Base-by-base conservation (phyloP, 2,113 vertebrate species). In the Cisticola juncidis region DNA sequence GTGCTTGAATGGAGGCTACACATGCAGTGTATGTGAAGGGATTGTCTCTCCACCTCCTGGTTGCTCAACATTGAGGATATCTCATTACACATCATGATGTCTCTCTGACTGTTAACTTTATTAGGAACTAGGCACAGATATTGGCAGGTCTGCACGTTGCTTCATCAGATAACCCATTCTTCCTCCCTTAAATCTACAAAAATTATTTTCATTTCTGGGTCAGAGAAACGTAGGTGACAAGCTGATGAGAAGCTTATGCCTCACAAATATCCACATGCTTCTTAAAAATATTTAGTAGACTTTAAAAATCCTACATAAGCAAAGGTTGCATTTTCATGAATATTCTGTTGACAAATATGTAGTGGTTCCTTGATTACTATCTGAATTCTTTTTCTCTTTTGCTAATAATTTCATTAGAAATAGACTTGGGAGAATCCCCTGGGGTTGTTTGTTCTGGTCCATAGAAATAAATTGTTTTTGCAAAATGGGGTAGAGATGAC, bases 21-120 rank as follows among this genome's bases (percentile, higher is more conserved):
- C 40, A 45, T 31, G 21, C 26, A 70, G 14, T 21, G 48, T 21
- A 7, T 0, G 0, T 47, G 40, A 88, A 66, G 10, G 2, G 8
- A n/a, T 70, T 61, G n/a, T 12, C 9, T 73, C 42, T 47, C 17
- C 23, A 69, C 21, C 1, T 11, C 9, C 9, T 60, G 28, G 5
- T 7, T 78, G 9, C 15, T 81, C 3, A 5, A 51, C 20, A 22
- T 25, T 44, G 28, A 62, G 48, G 24, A n/a, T 28, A 62, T 42
- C 13, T 7, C 28, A 35, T 40, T 64, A 15, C 14, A 40, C 40
- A 5, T 23, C 29, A 3, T 9, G 19, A 26, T 58, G 9, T 9
- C 25, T 83, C 31, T 40, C 26, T 57, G 54, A 22, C 17, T 3
- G 0, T 20, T 72, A 42, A 60, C 11, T 42, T 76, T 53, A 22